These are phyloP conservation scores for Hipparchia semele DNA, from an alignment of 2,888 invertebrate species.

Conservation along the genomic window DNA sequence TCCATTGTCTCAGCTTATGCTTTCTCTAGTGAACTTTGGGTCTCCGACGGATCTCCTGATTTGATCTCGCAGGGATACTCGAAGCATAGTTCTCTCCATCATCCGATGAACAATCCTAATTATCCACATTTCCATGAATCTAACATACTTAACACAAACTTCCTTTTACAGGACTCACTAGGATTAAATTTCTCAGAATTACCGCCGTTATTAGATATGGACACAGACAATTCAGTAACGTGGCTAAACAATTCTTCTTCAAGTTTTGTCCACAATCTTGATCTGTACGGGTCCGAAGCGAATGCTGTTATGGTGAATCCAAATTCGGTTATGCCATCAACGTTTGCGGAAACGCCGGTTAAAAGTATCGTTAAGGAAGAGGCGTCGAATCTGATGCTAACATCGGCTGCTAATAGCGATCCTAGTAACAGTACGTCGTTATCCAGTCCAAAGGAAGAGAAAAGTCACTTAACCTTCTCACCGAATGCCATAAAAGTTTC, in stretches of 20 bases:
- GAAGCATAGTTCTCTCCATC: too few species aligned
- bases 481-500: slow-evolving; percentile 87
- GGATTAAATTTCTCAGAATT: slow-evolving; percentile 85
- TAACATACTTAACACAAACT: neutral
- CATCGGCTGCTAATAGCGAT: slow-evolving; percentile 65
- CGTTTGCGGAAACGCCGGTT: slow-evolving; percentile 81
- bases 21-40: too few species aligned
- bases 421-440: slow-evolving; percentile 70
- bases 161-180: slow-evolving; percentile 75
- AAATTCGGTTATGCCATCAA: slow-evolving; percentile 93
- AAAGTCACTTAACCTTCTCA: slow-evolving; percentile 88
- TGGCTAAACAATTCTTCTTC: slow-evolving; percentile 84
- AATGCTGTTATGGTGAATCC: slow-evolving; percentile 94
- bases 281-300: slow-evolving; percentile 87
- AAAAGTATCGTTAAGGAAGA: slow-evolving; percentile 77
- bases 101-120: too few species aligned
- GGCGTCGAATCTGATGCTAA: slow-evolving; percentile 74
- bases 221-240: slow-evolving; percentile 84
- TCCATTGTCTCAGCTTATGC: too few species aligned
- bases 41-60: too few species aligned
- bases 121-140: neutral
- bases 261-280: slow-evolving; percentile 86
- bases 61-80: too few species aligned
- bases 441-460: slow-evolving; percentile 85
- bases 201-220: slow-evolving; percentile 85